Conservation (phyloP, 2,888 invertebrate species). For the Dynastes maya region DNA sequence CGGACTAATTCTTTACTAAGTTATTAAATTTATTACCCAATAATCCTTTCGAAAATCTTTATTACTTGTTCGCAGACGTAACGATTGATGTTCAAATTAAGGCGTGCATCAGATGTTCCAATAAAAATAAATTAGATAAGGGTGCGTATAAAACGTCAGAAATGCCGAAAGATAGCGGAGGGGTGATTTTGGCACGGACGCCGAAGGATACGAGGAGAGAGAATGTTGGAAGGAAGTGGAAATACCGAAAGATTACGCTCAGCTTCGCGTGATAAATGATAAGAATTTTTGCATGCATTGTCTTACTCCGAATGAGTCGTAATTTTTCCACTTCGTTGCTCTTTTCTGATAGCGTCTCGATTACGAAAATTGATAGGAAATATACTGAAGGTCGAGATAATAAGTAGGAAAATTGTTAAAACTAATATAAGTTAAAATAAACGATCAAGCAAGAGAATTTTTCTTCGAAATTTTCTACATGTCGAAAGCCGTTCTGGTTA, state of each 20-base stretch:
- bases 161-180: conserved; percentile 29
- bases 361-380: neutral
- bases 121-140: conserved; percentile 46
- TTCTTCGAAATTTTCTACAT: too few species aligned
- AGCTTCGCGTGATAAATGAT: conserved; percentile 32
- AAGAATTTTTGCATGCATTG: conserved; percentile 43
- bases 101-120: conserved; percentile 41
- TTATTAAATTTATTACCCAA: conserved; percentile 29
- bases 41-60: conserved; percentile 28
- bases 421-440: neutral
- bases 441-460: too few species aligned
- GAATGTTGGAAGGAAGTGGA: neutral
- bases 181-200: conserved; percentile 29
- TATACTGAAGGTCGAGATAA: neutral
- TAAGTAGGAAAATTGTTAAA: neutral
- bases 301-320: conserved; percentile 12
- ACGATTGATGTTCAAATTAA: conserved; percentile 39
- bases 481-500: too few species aligned
- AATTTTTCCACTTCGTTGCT: neutral
- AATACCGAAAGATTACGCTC: conserved; percentile 19
- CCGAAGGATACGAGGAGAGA: neutral
- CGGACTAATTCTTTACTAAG: conserved; percentile 21
- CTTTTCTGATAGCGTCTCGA: conserved; percentile 3
- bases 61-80: conserved; percentile 37
- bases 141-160: conserved; percentile 43